Evolutionary conservation across 1,140 invertebrate species (phyloP).

Genomic region (Sitodiplosis mosellana): DNA sequence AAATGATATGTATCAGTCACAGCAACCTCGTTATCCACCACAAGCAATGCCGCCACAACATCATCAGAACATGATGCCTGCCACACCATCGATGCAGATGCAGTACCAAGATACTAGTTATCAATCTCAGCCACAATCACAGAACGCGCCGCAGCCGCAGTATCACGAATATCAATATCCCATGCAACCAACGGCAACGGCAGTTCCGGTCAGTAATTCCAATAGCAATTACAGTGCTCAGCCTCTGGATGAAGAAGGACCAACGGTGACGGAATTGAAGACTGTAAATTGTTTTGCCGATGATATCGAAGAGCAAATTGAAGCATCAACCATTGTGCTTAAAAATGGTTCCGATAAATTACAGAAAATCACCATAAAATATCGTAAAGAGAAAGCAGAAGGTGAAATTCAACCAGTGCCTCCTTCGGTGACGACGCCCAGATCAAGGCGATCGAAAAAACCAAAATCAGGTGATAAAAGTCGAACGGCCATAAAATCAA

Average conservation of each 20-base stretch:
- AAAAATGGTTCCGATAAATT: constrained; percentile 7
- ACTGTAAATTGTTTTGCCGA: neutral
- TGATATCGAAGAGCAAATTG: constrained; percentile 11
- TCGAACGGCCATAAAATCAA: neutral
- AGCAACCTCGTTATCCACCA: neutral
- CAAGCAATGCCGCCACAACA: too few relatives aligned
- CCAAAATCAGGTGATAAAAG: neutral
- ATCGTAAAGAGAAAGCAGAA: constrained; percentile 1
- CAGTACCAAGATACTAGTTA: too few relatives aligned
- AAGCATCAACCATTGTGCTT: constrained; percentile 12
- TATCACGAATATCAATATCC: too few relatives aligned
- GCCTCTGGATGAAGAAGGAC: too few relatives aligned
- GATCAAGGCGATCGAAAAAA: neutral
- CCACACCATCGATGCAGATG: too few relatives aligned
- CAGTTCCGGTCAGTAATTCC: too few relatives aligned
- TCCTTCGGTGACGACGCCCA: neutral
- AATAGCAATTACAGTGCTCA: too few relatives aligned
- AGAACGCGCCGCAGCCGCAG: too few relatives aligned
- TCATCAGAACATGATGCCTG: neutral
- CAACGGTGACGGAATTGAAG: neutral
- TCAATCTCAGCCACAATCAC: too few relatives aligned
- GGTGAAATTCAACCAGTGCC: neutral
- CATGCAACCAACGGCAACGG: too few relatives aligned
- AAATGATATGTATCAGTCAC: neutral
- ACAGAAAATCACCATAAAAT: constrained; percentile 4